Evolutionary conservation across 2,797 vertebrate species (phyloP).

Genomic region (Rhinophrynus dorsalis): DNA sequence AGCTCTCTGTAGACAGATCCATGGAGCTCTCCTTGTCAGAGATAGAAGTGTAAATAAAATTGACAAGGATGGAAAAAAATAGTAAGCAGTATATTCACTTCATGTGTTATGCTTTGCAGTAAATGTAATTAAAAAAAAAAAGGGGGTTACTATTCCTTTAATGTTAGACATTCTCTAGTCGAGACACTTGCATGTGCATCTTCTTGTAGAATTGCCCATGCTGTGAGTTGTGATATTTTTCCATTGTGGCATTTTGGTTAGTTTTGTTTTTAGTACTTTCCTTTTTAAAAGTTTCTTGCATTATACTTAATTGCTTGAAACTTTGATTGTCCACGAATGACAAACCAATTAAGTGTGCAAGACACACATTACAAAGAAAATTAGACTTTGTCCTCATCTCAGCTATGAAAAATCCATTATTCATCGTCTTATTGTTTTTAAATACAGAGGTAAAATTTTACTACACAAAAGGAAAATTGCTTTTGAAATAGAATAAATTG

Average conservation of each 20-base stretch:
- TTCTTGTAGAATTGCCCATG: slow-evolving; percentile 46
- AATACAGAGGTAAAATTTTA: slow-evolving; percentile 71
- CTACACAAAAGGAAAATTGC: slow-evolving; percentile 73
- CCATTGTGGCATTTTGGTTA: slow-evolving; percentile 64
- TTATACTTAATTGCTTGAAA: slow-evolving; percentile 71
- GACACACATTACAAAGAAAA: slow-evolving; percentile 69
- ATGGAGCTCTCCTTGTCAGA: too few species aligned
- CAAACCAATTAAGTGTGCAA: slow-evolving; percentile 72
- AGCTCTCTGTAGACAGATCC: too few species aligned
- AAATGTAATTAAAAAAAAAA: too few species aligned
- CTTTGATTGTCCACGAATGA: slow-evolving; percentile 71
- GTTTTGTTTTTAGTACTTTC: slow-evolving; percentile 64
- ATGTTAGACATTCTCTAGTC: slow-evolving; percentile 48
- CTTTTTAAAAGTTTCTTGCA: slow-evolving; percentile 66
- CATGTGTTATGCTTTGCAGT: too few species aligned
- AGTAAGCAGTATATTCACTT: too few species aligned
- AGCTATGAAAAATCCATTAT: slow-evolving; percentile 77
- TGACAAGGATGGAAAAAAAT: too few species aligned
- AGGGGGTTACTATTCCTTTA: too few species aligned
- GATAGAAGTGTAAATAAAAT: too few species aligned
- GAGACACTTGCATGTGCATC: slow-evolving; percentile 50
- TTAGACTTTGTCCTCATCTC: slow-evolving; percentile 65
- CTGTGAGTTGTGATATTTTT: slow-evolving; percentile 62
- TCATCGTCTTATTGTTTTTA: slow-evolving; percentile 76
- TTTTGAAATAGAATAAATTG: slow-evolving; percentile 72